These are phyloP conservation scores for Lepidochrysops patricia DNA, from an alignment of 2,888 invertebrate genomes.

Conservation along the genomic window DNA sequence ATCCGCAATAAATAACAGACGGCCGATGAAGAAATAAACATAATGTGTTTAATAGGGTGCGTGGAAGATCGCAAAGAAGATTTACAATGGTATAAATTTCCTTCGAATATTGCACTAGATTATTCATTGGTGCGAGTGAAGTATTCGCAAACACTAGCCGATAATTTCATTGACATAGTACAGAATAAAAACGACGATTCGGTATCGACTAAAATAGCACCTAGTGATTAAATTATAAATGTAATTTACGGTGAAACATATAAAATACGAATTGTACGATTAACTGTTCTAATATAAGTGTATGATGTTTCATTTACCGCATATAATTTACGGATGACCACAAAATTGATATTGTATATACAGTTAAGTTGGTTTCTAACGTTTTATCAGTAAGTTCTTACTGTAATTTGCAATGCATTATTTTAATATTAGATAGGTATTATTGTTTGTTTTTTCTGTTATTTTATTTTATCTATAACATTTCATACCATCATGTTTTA, in stretches of 20 bases:
- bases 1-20: slow-evolving; percentile 49
- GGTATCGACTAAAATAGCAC: not conserved
- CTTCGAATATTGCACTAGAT: slow-evolving; percentile 23
- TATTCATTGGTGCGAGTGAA: slow-evolving; percentile 21
- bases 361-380: not conserved
- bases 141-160: slow-evolving; percentile 15
- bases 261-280: not conserved
- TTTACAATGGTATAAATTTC: slow-evolving; percentile 25
- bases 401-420: not conserved
- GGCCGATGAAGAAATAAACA: slow-evolving; percentile 27
- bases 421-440: not conserved
- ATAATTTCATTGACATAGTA: slow-evolving; percentile 10
- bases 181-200: not conserved
- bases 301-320: not conserved
- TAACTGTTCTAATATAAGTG: not conserved
- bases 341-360: slow-evolving; percentile 1
- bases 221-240: not conserved
- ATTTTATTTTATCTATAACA: not conserved
- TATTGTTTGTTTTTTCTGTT: no score
- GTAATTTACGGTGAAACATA: slow-evolving; percentile 4
- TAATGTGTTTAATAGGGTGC: slow-evolving; percentile 22
- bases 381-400: not conserved
- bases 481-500: not conserved
- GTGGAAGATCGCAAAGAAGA: slow-evolving; percentile 23
- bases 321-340: not conserved